Base-by-base conservation (phyloP, 2,113 vertebrate species). In the Addax nasomaculatus region DNA sequence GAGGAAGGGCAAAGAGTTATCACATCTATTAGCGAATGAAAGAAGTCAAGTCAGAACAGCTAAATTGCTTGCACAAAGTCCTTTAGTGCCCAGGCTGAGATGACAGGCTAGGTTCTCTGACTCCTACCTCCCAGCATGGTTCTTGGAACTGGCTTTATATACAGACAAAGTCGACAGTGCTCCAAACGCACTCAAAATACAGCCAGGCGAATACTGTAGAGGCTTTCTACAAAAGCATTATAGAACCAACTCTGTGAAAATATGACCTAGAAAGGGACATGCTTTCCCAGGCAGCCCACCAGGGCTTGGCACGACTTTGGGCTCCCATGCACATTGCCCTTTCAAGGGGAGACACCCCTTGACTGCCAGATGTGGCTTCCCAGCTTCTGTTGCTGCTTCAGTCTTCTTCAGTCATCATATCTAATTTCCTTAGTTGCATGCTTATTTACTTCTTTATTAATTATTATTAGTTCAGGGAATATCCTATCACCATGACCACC, bases 121-220 rank as follows among this genome's bases (percentile, higher is more conserved):
- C 21, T 73, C 36, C 67, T 73, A 39, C 45, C n/a, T 84, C 49
- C 21, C 45, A 15, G 70, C 58, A 10, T 21, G 16, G 19, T 73
- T 9, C 67, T 85, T 36, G n/a, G 84, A 96, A 93, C 7, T 81
- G n/a, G 33, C 12, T 90, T 62, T 47, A 57, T 12, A 19, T 30
- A 60, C 1, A 93, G 83, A 62, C 62, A 73, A 51, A 29, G 15
- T 12, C 76, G 23, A 15, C 55, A 70, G 29, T 19, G 67, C 4
- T 89, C 67, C 67, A 85, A 95, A 93, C 80, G 91, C 39, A 93
- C n/a, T 95, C 55, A 45, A 85, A 89, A 78, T 45, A 70, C 21
- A 85, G 86, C 80, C 76, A 14, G 55, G 51, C 36, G 93, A 83
- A 88, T 47, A 78, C 14, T 25, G 5, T 36, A 19, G 33, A 93